Evolutionary conservation across 92 coral and sea anemone genomes (phyloP), one percentile per base, ranked within the genome.

Genomic region (Actinernus sp.): DNA sequence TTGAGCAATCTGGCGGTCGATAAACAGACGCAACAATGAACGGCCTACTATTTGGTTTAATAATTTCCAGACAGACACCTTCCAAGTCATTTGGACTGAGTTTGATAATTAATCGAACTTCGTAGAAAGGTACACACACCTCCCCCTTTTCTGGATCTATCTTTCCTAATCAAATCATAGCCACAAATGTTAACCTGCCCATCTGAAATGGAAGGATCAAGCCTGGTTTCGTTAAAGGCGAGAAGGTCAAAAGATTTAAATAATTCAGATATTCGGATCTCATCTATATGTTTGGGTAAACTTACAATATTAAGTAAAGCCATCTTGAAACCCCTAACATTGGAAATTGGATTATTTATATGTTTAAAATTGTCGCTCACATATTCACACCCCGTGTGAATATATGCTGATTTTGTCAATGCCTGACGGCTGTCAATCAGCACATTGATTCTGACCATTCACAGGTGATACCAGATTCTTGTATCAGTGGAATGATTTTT

Each of bases 251-350:
- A 29, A 12, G 51, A 50, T 26, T 60, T 31, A 30, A 49, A 50
- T 9, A 52, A 17, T n/a, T 49, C 30, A 4, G 66, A 52, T 13
- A 60, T 19, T n/a, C 63, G 31, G 27, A 68, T 9, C 26, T 68
- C 75, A 39, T 68, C 75, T 52, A 68, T 38, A 53, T 68, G 43
- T 68, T 62, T 62, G 16, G 52, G 69, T 22, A 62, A 44, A 62
- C 69, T 62, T 40, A 43, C 69, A 40, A 48, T 65, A 33, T 65
- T 65, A 18, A 65, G 50, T 49, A 50, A 13, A 18, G 73, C 61
- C 84, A 77, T 77, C 26, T 77, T 77, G 44, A 63, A 77, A 34
- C 72, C 81, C 34, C 71, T 73, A 61, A 41, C 62, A 49, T 49
- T 77, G 12, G 33, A 21, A 65, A 49, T 21, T 3, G 44, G 31